Conservation (phyloP, 1,140 invertebrate genomes). For the Drosophila leontia region DNA sequence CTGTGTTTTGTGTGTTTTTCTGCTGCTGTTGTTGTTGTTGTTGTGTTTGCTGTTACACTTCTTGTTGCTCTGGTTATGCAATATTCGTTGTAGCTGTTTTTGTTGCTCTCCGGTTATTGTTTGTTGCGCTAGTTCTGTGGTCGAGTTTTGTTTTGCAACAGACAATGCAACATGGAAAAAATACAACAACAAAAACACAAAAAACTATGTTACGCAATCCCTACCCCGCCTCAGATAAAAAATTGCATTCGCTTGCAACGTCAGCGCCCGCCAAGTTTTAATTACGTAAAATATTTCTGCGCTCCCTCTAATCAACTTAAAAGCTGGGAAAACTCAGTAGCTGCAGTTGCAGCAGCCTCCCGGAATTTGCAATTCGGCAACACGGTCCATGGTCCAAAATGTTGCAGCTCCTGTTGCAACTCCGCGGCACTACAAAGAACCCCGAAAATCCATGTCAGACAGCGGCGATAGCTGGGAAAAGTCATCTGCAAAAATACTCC, state of each 20-base stretch:
- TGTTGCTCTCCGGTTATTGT: slow-evolving; percentile 52
- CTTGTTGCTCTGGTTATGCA: slow-evolving; percentile 42
- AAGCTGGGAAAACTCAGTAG: slow-evolving; percentile 34
- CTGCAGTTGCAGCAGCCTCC: slow-evolving; percentile 21
- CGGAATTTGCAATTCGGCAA: slow-evolving; percentile 69
- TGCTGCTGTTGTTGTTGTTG: slow-evolving; percentile 9
- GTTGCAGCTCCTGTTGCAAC: slow-evolving; percentile 52
- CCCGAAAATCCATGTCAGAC: neutral
- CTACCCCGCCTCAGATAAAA: slow-evolving; percentile 2
- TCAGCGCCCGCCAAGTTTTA: slow-evolving; percentile 73
- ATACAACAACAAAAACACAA: neutral
- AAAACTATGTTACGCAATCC: slow-evolving; percentile 31
- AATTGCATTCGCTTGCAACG: slow-evolving; percentile 44
- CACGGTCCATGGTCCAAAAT: slow-evolving; percentile 34
- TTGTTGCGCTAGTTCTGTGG: slow-evolving; percentile 76
- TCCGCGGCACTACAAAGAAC: slow-evolving; percentile 33
- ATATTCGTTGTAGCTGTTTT: slow-evolving; percentile 31
- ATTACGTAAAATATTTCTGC: slow-evolving; percentile 83
- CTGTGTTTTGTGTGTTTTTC: slow-evolving; percentile 30
- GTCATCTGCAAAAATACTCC: slow-evolving; percentile 25
- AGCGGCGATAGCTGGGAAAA: slow-evolving; percentile 5
- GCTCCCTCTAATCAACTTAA: slow-evolving; percentile 77
- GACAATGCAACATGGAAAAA: slow-evolving; percentile 57
- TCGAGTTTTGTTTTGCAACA: slow-evolving; percentile 69
- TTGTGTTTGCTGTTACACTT: slow-evolving; percentile 7